Base-by-base conservation (phyloP, 2,797 vertebrate species). In the Anniella stebbinsi region DNA sequence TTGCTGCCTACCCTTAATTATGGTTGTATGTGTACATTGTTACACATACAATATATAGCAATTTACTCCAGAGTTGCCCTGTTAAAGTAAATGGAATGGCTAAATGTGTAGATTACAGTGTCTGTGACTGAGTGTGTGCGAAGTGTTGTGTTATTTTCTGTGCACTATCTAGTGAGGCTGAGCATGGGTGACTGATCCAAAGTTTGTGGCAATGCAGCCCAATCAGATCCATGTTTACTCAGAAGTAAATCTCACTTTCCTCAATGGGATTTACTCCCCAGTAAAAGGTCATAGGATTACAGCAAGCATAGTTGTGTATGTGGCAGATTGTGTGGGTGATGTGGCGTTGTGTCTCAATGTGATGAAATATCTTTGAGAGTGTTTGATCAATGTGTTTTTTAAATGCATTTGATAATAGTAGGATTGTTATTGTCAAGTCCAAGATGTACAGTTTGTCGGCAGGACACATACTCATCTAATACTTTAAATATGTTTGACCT, bases 141-240 rank as follows among this genome's bases (percentile, higher is more conserved):
- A 66, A 73, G 8, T 67, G 30, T 77, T 66, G 36, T 75, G 28
- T 33, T 72, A n/a, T 89, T 60, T 15, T 63, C 5, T 75, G n/a
- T 25, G 72, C 12, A 36, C 84, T 76, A 84, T 89, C 30, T 66
- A 25, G 9, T 45, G 36, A 57, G 48, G 41, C 23, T 83, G 36
- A 84, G 28, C 54, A 33, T 84, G 41, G 33, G 67, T 23, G 51
- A 36, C 57, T 60, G 48, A 28, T 13, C 18, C 15, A 28, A 87
- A 67, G 72, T 76, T 57, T 87, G 45, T 82, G 66, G 67, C 21
- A 72, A 17, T 90, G 51, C 63, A 89, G 51, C 48, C 45, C 33
- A 63, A 63, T 60, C 54, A 36, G 36, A 82, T 4, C 38, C 54
- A 88, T 48, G 80, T 60, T 83, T 73, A 33, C 11, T 54, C 17